A percentile compares a stretch with the other conserved stretches of the same genome.
Conservation (phyloP, 2,888 invertebrate genomes). For the Leptinotarsa rubiginosa region DNA sequence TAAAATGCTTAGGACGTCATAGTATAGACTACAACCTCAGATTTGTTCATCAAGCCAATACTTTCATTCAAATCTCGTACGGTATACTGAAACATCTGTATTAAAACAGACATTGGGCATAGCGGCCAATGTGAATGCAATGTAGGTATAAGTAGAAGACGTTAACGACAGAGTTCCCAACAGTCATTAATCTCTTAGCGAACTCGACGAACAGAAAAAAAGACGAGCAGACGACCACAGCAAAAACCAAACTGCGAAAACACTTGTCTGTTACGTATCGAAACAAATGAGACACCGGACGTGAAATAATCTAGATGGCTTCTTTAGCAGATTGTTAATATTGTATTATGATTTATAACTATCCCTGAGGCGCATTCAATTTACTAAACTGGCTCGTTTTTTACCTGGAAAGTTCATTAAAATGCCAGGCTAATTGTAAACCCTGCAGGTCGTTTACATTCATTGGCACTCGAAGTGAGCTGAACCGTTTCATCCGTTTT, state of each 20-base stretch:
- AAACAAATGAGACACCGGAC: conserved; percentile 47
- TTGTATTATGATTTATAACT: conserved; percentile 57
- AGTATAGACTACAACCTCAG: no score
- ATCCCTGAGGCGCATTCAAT: conserved; percentile 55
- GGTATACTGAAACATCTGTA: no score
- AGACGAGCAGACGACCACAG: not conserved
- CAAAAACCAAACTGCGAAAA: conserved; percentile 17
- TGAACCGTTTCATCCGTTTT: conserved; percentile 36
- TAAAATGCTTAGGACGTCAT: no score
- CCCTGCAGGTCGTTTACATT: conserved; percentile 51
- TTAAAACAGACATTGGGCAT: no score
- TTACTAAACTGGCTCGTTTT: conserved; percentile 56
- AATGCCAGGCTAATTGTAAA: conserved; percentile 57
- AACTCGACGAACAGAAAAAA: not conserved
- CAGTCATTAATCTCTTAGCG: not conserved
- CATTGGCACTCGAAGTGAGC: conserved; percentile 44
- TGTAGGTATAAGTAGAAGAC: no score
- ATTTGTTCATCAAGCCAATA: no score
- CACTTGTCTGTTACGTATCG: conserved; percentile 31
- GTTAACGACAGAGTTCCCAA: no score
- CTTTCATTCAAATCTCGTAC: no score
- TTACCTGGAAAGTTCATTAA: conserved; percentile 57
- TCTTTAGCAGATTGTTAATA: conserved; percentile 52
- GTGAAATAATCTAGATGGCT: conserved; percentile 53
- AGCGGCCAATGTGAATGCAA: no score